phyloP scores from a whole-genome alignment of 2,113 vertebrate species.

The Mixornis gularis region DNA sequence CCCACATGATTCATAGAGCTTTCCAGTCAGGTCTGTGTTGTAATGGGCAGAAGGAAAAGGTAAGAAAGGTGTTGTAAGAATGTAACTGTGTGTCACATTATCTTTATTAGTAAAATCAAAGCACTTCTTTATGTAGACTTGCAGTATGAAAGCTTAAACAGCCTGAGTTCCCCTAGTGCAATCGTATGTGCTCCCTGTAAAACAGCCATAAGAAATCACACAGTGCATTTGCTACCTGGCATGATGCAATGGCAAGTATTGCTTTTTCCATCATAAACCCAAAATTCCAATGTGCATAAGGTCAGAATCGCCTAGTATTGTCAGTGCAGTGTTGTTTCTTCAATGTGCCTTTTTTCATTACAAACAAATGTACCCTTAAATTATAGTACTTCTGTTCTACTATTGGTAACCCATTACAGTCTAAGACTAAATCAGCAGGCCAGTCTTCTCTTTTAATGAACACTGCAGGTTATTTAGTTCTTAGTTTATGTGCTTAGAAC shows the following conservation, averaged over 20 bases:
- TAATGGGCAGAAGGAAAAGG: background rate
- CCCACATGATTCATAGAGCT: background rate
- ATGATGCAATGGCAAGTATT: background rate
- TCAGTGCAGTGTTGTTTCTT: background rate
- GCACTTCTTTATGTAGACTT: background rate
- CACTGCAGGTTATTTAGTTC: background rate
- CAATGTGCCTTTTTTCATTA: background rate
- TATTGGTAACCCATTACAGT: background rate
- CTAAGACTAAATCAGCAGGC: background rate
- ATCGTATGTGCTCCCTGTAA: background rate
- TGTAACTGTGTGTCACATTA: background rate
- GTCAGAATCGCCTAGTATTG: background rate
- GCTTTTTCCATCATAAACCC: background rate
- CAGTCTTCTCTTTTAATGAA: background rate
- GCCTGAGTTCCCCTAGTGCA: background rate
- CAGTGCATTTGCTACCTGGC: background rate
- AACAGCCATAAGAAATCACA: background rate
- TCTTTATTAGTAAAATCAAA: background rate
- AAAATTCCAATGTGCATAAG: background rate
- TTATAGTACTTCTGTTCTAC: background rate
- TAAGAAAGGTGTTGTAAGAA: background rate
- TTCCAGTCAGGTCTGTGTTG: background rate
- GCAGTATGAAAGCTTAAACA: background rate
- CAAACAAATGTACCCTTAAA: background rate
- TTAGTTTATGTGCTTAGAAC: background rate